A percentile compares a stretch with the other conserved stretches of the same genome.
Conservation (phyloP, 2,888 invertebrate genomes). For the Melieria picta region DNA sequence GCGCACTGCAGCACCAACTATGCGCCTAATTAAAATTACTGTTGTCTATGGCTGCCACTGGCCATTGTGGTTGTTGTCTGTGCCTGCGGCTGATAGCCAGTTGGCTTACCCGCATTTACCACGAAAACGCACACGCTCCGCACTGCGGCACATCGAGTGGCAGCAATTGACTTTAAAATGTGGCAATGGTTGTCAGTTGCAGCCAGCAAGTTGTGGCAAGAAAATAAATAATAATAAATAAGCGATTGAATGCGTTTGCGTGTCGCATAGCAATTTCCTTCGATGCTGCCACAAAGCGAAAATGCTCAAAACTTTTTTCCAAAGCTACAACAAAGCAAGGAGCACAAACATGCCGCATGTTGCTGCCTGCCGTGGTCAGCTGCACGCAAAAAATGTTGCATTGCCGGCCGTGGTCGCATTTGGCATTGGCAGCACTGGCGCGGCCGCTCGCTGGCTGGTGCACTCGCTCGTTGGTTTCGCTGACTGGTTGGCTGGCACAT, state of each 20-base stretch:
- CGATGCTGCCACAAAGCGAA: neutral
- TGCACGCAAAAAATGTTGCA: neutral
- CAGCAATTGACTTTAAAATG: too few species aligned
- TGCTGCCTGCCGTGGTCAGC: conserved; percentile 20
- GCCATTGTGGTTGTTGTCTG: too few species aligned
- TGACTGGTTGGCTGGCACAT: neutral
- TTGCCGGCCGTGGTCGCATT: neutral
- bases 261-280: conserved; percentile 34
- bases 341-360: conserved; percentile 22
- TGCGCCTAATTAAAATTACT: too few species aligned
- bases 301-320: too few species aligned
- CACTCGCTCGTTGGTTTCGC: neutral
- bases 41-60: too few species aligned
- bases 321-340: too few species aligned
- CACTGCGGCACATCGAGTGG: too few species aligned
- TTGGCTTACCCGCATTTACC: too few species aligned
- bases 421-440: neutral
- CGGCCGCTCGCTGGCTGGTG: conserved; percentile 1
- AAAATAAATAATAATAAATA: conserved; percentile 6
- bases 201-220: neutral
- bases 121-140: too few species aligned
- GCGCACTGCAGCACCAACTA: too few species aligned
- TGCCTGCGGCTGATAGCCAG: too few species aligned
- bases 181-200: conserved; percentile 3
- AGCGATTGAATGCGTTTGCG: conserved; percentile 26